Conservation (phyloP, 2,888 invertebrate species). For the Agyllia agylla region DNA sequence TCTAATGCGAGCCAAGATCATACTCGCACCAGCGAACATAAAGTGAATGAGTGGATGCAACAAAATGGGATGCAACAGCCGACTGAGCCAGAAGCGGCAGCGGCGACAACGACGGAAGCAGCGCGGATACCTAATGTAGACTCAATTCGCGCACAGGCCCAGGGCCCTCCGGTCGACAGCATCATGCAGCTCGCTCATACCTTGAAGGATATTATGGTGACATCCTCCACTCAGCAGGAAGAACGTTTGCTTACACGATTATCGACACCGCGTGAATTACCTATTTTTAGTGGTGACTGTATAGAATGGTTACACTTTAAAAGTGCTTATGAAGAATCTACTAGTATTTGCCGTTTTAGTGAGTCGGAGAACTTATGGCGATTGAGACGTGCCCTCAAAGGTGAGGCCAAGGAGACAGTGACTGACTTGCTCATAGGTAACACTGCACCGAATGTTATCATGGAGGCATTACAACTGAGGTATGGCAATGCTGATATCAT, state of each 20-base stretch:
- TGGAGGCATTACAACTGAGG: conserved; percentile 21
- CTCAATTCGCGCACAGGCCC: conserved; percentile 15
- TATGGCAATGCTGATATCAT: conserved; percentile 18
- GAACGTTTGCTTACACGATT: conserved; percentile 20
- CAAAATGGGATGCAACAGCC: neutral
- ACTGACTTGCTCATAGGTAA: conserved; percentile 16
- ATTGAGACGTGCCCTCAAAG: conserved; percentile 9
- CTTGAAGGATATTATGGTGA: conserved; percentile 20
- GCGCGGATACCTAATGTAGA: conserved; percentile 12
- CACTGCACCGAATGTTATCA: conserved; percentile 6
- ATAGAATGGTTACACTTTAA: conserved; percentile 23
- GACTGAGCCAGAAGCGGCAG: neutral
- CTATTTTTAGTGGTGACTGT: conserved; percentile 16
- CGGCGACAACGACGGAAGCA: conserved; percentile 19
- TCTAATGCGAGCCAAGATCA: neutral
- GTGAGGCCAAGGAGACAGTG: conserved; percentile 23
- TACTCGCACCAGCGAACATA: neutral
- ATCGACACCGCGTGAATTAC: conserved; percentile 21
- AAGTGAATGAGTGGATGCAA: neutral
- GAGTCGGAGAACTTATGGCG: conserved; percentile 18
- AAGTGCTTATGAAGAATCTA: conserved; percentile 16
- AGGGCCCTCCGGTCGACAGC: conserved; percentile 18
- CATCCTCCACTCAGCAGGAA: conserved; percentile 23
- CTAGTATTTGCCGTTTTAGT: conserved; percentile 1
- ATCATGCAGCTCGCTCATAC: conserved; percentile 22